phyloP scores from a whole-genome alignment of 2,113 vertebrate species.

The Leiothrix lutea region DNA sequence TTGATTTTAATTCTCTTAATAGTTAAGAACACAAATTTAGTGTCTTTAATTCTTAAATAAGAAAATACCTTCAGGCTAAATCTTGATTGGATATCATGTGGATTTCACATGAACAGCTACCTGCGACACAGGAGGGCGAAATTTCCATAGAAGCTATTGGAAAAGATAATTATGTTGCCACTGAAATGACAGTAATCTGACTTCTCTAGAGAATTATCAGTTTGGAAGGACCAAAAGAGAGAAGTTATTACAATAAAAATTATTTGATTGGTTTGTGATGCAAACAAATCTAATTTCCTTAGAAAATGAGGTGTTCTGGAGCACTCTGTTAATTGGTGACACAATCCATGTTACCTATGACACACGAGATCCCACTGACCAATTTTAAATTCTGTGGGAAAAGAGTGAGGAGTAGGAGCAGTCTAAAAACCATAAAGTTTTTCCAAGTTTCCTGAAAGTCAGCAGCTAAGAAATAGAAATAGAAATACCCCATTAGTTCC shows the following conservation, averaged over 20 bases:
- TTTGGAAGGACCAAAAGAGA: neutral
- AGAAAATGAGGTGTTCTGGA: neutral
- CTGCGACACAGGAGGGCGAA: neutral
- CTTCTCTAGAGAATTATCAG: neutral
- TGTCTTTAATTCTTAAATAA: neutral
- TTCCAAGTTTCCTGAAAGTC: neutral
- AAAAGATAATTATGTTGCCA: neutral
- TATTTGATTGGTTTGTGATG: neutral
- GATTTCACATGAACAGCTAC: neutral
- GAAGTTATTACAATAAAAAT: neutral
- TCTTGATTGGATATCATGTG: neutral
- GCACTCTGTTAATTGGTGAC: neutral
- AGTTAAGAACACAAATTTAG: neutral
- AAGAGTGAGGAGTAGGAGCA: neutral
- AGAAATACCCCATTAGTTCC: neutral
- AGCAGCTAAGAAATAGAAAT: neutral
- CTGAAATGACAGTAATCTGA: neutral
- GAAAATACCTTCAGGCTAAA: neutral
- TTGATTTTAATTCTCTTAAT: neutral
- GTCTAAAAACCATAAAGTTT: neutral
- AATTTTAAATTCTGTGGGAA: neutral
- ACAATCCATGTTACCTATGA: neutral
- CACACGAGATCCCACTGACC: rapidly evolving
- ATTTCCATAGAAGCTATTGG: neutral
- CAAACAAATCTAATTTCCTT: neutral